Base-by-base conservation (phyloP, 1,140 invertebrate species). In the Drosophila mayri region DNA sequence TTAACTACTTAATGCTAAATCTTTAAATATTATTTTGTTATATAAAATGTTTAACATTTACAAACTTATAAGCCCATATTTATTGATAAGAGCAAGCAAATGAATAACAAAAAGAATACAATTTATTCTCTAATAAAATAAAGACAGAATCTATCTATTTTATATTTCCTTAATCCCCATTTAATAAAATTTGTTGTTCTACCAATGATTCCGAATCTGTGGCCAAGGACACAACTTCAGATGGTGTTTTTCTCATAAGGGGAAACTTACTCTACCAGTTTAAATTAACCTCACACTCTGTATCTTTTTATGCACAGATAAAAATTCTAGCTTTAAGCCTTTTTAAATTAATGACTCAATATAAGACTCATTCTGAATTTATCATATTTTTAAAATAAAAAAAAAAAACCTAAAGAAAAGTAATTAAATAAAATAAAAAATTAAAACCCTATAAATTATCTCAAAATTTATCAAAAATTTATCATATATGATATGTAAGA, bases 201-300 rank as follows among this genome's bases (percentile, higher is more conserved):
- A 18, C 12, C 64, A 65, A 65, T 47, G 41, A 38, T 44, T 12
- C 55, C 41, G 14, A 22, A 38, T 28, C 18, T 14, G 18, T 38
- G 5, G 60, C 35, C 4, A 18, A 20, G 12, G 30, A 35, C 18
- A 52, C 16, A 49, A 37, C 35, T 66, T 66, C 22, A 65, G 28
- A 40, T 67, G 60, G 12, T 66, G 20, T 18, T 68, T 50, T n/a
- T 28, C 20, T 50, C 22, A 3, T 25, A 25, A 25, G 28, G 18
- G 18, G 3, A 46, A 65, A 65, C 65, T 61, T 65, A 20, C 9
- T 62, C 62, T 44, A 44, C 55, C 62, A 22, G 43, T 30, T n/a
- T 12, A 38, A 28, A 52, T 37, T 30, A 35, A 5, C 11, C 58
- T 3, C 46, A 32, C 44, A 61, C 43, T 41, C 30, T 14, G 12